A percentile compares a stretch with the other conserved stretches of the same genome.
phyloP scores from a whole-genome alignment of 2,113 vertebrate species.

The Equus quagga region DNA sequence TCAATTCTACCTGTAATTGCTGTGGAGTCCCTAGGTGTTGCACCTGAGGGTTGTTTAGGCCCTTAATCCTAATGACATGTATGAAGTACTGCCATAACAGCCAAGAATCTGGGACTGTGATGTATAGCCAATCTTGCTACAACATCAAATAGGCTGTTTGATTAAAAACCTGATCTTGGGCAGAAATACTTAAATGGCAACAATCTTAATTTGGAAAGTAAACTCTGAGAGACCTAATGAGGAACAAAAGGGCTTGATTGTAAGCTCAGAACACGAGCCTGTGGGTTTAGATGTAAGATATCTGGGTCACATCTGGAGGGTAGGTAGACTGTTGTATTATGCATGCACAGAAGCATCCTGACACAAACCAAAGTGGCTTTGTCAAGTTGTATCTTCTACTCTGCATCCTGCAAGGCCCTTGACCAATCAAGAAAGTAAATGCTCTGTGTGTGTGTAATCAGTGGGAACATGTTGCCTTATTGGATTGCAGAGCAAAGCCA shows the following conservation, averaged over 20 bases:
- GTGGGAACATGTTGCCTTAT: fast-evolving
- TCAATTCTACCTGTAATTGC: not conserved
- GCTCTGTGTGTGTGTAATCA: not conserved
- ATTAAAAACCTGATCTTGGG: conserved; percentile 16
- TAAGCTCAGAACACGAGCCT: not conserved
- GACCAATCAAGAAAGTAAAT: not conserved
- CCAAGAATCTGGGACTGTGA: not conserved
- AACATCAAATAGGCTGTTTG: not conserved
- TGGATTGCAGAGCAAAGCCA: not conserved
- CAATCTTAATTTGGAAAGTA: not conserved
- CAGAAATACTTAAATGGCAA: not conserved
- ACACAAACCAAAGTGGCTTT: not conserved
- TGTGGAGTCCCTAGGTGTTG: not conserved
- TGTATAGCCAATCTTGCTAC: not conserved
- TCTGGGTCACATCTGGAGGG: not conserved
- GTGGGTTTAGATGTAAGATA: not conserved
- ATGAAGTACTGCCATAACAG: not conserved
- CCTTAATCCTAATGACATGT: not conserved
- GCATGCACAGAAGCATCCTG: not conserved
- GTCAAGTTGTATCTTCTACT: not conserved
- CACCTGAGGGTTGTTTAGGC: not conserved
- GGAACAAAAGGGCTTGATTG: not conserved
- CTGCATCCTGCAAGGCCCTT: not conserved
- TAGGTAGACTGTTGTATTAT: not conserved
- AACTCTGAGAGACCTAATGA: not conserved